Base-by-base conservation (phyloP, 2,888 invertebrate species). In the Sarcophaga carnaria region DNA sequence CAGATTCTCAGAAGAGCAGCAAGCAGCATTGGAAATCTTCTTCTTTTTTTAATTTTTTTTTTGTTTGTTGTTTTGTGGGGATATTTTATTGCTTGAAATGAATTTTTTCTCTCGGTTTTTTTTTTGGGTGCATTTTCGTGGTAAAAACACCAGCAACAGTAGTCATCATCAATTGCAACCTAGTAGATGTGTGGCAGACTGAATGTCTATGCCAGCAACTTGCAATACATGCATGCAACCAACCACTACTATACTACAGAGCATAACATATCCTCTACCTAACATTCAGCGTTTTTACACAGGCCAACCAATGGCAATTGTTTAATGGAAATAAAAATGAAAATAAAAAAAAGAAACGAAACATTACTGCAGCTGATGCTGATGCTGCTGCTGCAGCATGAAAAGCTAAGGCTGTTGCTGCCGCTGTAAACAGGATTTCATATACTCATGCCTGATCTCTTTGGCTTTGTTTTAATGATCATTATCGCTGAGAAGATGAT, bases 331-430 rank as follows among this genome's bases (percentile, higher is more conserved):
- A 70, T 12, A 54, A 37, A 25, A 69, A 80, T 5, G 17, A 54
- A 79, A 76, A 45, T 49, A 77, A 80, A 64, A 80, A 64, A 67
- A 77, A 49, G 1, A 54, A 67, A 64, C 79, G 14, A 67, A 76
- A 54, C 72, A 79, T 67, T 76, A 83, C 75, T 54, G 54, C 81
- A 84, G 76, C 89, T 89, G 88, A 89, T 88, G 88, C 85, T 80
- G 87, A 85, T 88, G 87, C 66, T 79, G 87, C 47, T 74, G 85
- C n/a, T 74, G 81, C 72, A 59, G 22, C 77, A 64, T 20, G 64
- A 77, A 49, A 76, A 84, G 79, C 88, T 89, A 87, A 89, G 87
- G 89, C 87, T 83, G 87, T 82, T 88, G 87, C 87, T 88, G 86
- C 88, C 86, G 88, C 86, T 47, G 17, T 49, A 84, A 85, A 87